Evolutionary conservation across 2,797 vertebrate species (phyloP), one percentile per base, ranked within the genome.

Genomic region (Ceyx erithaca): DNA sequence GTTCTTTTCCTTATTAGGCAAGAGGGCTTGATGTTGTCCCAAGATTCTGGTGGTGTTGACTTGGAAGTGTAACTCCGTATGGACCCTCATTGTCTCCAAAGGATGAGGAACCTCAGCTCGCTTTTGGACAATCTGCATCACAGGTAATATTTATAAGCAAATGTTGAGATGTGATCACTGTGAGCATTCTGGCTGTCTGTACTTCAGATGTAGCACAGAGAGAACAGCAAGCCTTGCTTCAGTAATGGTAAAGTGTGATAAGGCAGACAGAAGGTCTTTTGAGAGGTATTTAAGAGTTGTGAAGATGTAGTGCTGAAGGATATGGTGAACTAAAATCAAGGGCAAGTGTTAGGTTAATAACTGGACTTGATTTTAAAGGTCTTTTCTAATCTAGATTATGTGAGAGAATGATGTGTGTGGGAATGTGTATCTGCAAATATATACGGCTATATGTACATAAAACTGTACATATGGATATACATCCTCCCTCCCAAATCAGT

Each of bases 111-210:
- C 10, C 2, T 80, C 35, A 75, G 21, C 14, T 15, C 46, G 7
- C 30, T 77, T 73, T 80, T 22, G 33, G 43, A 89, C 12, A 82
- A 64, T 33, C 33, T 48, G 19, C 31, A 55, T 69, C 15, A 18
- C 14, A 21, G 25, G 3, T 23, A 19, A 31, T 10, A 10, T 46
- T 88, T 81, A 52, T 83, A 72, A 89, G 12, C 23, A 63, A 62
- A 69, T 33, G 23, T 19, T 43, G 37, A 33, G 16, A 48, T 3
- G 2, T 3, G 8, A 6, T 22, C 0, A 0, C n/a, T n/a, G 15
- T 21, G 49, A 68, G 28, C 14, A 2, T 2, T 55, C 1, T 1
- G 21, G 20, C 31, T 69, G 61, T 25, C 26, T 68, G 23, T 54
- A 37, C 7, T 15, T 19, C 19, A 54, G 26, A 55, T 69, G 37